Evolutionary conservation across 2,888 invertebrate species (phyloP), one percentile per base, ranked within the genome.

Genomic region (Zygothrica quintamaculata): DNA sequence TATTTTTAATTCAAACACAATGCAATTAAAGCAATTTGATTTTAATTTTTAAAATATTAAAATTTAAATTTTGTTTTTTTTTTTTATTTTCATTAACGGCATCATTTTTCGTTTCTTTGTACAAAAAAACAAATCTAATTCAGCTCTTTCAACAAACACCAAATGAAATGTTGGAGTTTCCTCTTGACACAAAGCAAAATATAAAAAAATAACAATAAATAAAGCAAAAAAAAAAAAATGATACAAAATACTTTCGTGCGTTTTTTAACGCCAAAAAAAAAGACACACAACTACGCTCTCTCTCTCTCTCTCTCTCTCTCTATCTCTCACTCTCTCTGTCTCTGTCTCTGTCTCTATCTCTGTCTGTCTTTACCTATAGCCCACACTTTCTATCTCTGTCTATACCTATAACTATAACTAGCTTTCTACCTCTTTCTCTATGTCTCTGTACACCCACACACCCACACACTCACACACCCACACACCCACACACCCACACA

Each of bases 121-220:
- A 66, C 56, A n/a, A 74, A 71, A 77, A 79, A 76, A 72, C 64
- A 72, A 68, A 79, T 73, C 89, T 89, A 89, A 89, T 89, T 89
- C 84, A 89, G 89, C 89, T 89, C 88, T 89, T 89, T 89, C 89
- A 89, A 89, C 89, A 89, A 89, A 88, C 77, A 88, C 89, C 89
- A 88, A 84, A 80, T 71, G 76, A 77, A 87, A 88, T 88, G 84
- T 88, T 80, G 65, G 74, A 88, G 74, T 84, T 84, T 89, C 89
- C 89, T 89, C 89, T 89, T 82, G 72, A 81, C 64, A 80, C 74
- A 61, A 48, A 68, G 68, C 61, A 72, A 67, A 37, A 36, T 4
- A 62, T 29, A 48, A n/a, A n/a, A n/a, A n/a, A n/a, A n/a, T n/a
- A n/a, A n/a, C n/a, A n/a, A n/a, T n/a, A n/a, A n/a, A n/a, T n/a